These are phyloP conservation scores for Phocides pigmalion DNA, from an alignment of 1,140 invertebrate genomes.

Conservation along the genomic window DNA sequence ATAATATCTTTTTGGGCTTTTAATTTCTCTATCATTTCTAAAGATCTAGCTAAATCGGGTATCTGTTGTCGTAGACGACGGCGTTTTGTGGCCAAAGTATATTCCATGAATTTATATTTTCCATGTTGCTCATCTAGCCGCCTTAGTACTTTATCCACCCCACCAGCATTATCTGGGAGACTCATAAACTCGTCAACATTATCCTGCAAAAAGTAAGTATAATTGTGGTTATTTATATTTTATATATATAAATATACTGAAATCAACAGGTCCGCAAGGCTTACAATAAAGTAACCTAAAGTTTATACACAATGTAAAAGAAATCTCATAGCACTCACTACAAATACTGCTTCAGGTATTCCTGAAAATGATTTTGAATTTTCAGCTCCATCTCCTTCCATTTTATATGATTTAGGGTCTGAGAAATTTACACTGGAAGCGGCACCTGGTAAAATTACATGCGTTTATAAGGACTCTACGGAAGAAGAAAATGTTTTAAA, in stretches of 20 bases:
- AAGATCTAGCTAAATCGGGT: conserved; percentile 95
- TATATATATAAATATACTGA: not conserved
- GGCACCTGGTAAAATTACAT: conserved; percentile 20
- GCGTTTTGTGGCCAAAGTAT: conserved; percentile 92
- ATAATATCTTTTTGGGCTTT: conserved; percentile 91
- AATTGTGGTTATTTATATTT: no score
- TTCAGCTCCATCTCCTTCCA: conserved; percentile 73
- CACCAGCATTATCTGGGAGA: conserved; percentile 90
- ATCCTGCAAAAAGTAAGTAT: conserved; percentile 86
- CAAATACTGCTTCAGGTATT: conserved; percentile 92
- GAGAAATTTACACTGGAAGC: conserved; percentile 13
- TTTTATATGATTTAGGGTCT: conserved; percentile 43
- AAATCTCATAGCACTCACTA: conserved; percentile 84
- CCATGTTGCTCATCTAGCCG: conserved; percentile 95
- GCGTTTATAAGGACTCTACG: not conserved
- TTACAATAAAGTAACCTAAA: conserved; percentile 1
- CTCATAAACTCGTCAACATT: conserved; percentile 98
- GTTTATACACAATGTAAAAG: not conserved
- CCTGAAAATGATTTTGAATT: conserved; percentile 88
- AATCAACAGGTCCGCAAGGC: not conserved
- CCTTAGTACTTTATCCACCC: conserved; percentile 92
- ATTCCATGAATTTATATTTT: conserved; percentile 99
- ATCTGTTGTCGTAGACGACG: conserved; percentile 94
- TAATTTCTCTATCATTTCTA: conserved; percentile 96
- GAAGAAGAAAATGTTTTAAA: not conserved